Evolutionary conservation across 2,888 invertebrate species (phyloP).

Genomic region (Melieria picta): DNA sequence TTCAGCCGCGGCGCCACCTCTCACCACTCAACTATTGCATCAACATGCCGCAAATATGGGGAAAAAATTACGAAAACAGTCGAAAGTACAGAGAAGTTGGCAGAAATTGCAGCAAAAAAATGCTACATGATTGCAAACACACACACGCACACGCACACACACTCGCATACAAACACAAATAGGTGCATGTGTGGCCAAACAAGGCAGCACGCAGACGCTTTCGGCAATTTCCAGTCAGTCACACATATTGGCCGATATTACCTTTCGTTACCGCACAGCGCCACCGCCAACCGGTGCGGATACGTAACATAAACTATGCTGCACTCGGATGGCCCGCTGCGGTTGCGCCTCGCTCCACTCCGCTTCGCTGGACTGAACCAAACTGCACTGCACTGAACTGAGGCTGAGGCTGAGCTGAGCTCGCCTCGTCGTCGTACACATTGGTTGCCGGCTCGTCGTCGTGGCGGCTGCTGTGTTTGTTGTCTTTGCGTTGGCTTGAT

Average conservation of each 20-base stretch:
- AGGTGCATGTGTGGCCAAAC: background rate
- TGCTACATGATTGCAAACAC: conserved; percentile 23
- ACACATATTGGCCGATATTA: conserved; percentile 6
- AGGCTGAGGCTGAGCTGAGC: too few relatives aligned
- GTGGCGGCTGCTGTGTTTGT: conserved; percentile 5
- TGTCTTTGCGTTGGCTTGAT: conserved; percentile 58
- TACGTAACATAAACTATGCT: background rate
- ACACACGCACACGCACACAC: conserved; percentile 9
- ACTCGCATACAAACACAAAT: background rate
- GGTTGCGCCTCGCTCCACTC: conserved; percentile 10
- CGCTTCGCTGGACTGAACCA: background rate
- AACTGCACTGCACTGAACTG: background rate
- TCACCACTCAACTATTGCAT: too few relatives aligned
- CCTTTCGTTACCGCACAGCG: background rate
- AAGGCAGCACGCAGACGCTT: background rate
- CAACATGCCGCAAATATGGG: too few relatives aligned
- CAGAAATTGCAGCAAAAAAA: too few relatives aligned
- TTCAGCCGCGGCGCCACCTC: too few relatives aligned
- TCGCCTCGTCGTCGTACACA: background rate
- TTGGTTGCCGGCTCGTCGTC: background rate
- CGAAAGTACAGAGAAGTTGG: too few relatives aligned
- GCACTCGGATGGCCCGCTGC: background rate
- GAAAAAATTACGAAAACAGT: too few relatives aligned
- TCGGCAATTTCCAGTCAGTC: background rate
- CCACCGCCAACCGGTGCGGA: background rate